Percentiles rank a stretch among this genome's conserved stretches.
phyloP scores from a whole-genome alignment of 2,888 invertebrate genomes.

The Ischnus inquisitorius region DNA sequence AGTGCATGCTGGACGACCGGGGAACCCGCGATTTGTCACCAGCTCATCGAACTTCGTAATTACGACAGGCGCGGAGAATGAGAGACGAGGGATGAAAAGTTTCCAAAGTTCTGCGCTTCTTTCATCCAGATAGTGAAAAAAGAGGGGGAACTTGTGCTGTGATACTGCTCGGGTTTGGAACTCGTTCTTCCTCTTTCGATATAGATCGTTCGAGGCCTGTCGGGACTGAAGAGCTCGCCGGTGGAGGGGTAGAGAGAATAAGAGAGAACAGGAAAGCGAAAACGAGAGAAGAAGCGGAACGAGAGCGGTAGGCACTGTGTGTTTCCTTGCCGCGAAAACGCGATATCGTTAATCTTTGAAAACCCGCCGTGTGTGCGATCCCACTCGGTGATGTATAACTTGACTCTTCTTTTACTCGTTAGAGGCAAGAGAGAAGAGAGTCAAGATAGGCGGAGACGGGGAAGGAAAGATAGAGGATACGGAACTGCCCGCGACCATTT shows the following conservation, averaged over 20 bases:
- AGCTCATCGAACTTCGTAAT: conserved; percentile 50
- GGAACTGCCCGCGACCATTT: background rate
- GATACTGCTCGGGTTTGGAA: conserved; percentile 17
- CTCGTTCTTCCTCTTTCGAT: conserved; percentile 16
- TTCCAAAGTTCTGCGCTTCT: conserved; percentile 35
- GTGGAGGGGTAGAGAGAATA: background rate
- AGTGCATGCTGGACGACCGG: conserved; percentile 5
- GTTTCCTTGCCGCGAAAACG: conserved; percentile 11
- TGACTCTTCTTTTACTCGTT: conserved; percentile 29
- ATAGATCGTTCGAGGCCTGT: conserved; percentile 39
- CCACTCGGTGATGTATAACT: conserved; percentile 13
- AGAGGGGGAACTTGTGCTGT: conserved; percentile 3
- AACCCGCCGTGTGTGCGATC: conserved; percentile 20
- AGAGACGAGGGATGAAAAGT: conserved; percentile 50
- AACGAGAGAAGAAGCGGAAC: conserved; percentile 16
- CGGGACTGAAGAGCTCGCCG: conserved; percentile 19
- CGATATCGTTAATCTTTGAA: conserved; percentile 41
- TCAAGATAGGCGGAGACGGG: background rate
- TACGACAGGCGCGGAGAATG: conserved; percentile 17
- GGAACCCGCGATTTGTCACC: conserved; percentile 37
- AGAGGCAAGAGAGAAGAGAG: conserved; percentile 4
- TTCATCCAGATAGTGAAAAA: conserved; percentile 5
- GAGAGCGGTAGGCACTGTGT: background rate
- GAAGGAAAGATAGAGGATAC: conserved; percentile 9
- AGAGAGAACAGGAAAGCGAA: conserved; percentile 13